Evolutionary conservation across 2,113 vertebrate genomes (phyloP).

Genomic region (Pseudopodoces humilis): DNA sequence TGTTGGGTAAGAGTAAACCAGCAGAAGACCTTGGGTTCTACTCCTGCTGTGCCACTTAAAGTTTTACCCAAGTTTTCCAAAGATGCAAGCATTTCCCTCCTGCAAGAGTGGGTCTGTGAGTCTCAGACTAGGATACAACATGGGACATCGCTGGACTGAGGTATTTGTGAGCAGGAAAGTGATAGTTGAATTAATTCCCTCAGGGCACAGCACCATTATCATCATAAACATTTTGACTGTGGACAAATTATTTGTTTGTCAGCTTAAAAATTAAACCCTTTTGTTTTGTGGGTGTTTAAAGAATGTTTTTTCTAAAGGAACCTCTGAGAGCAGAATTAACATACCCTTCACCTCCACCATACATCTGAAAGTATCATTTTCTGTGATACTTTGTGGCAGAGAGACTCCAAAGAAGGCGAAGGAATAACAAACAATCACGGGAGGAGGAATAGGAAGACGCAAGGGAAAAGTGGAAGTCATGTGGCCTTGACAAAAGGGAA

Average conservation of each 20-base stretch:
- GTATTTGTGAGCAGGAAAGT: not conserved
- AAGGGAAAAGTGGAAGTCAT: not conserved
- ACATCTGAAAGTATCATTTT: not conserved
- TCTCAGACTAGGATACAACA: rapidly evolving
- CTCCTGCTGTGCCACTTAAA: not conserved
- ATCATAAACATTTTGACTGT: not conserved
- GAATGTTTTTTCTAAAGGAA: not conserved
- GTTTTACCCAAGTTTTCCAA: not conserved
- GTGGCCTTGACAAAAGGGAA: not conserved
- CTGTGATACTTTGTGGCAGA: not conserved
- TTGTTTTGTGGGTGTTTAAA: not conserved
- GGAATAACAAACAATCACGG: not conserved
- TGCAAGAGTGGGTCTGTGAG: not conserved
- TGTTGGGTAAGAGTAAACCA: not conserved
- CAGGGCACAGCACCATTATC: not conserved
- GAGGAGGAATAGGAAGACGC: not conserved
- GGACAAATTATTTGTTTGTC: not conserved
- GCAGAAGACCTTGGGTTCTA: not conserved
- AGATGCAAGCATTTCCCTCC: not conserved
- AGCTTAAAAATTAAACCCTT: not conserved
- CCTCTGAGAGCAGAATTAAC: not conserved
- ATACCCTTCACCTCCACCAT: not conserved
- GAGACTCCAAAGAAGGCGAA: not conserved
- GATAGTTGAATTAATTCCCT: not conserved
- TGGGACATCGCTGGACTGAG: not conserved